Evolutionary conservation across 1,140 invertebrate species (phyloP).

Genomic region (Drosophila ercepeae): DNA sequence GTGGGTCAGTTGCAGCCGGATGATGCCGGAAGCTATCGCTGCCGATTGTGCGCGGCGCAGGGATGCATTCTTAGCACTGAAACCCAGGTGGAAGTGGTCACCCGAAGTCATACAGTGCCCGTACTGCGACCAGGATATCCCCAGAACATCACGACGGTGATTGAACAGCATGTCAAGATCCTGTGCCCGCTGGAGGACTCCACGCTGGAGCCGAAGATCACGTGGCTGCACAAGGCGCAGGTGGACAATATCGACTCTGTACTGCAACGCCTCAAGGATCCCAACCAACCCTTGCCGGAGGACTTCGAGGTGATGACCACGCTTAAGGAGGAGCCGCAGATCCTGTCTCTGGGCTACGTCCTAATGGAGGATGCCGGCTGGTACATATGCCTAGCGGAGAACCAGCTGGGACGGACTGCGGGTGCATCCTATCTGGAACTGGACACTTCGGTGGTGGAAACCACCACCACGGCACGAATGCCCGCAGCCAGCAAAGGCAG

Average conservation of each 20-base stretch:
- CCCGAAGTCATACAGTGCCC: conserved; percentile 89
- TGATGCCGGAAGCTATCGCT: conserved; percentile 94
- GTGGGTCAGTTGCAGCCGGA: conserved; percentile 89
- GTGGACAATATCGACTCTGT: conserved; percentile 24
- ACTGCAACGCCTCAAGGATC: conserved; percentile 14
- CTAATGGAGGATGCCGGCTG: conserved; percentile 93
- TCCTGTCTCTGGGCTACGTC: conserved; percentile 91
- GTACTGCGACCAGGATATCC: conserved; percentile 91
- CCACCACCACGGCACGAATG: conserved; percentile 7
- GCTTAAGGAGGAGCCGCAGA: conserved; percentile 84
- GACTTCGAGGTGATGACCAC: conserved; percentile 12
- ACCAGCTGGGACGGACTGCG: conserved; percentile 90
- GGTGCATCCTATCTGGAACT: conserved; percentile 90
- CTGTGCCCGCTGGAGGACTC: conserved; percentile 87
- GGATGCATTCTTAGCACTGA: conserved; percentile 88
- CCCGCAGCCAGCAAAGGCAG: not conserved
- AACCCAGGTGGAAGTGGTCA: conserved; percentile 53
- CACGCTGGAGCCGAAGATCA: conserved; percentile 90
- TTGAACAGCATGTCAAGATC: conserved; percentile 88
- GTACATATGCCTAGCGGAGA: conserved; percentile 96
- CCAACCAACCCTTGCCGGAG: not conserved
- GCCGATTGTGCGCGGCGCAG: conserved; percentile 90
- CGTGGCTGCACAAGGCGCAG: conserved; percentile 85
- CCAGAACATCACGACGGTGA: conserved; percentile 89
- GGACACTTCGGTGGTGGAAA: not conserved